Evolutionary conservation across 2,888 invertebrate species (phyloP), one percentile per base, ranked within the genome.

Genomic region (Salpingus planirostris): DNA sequence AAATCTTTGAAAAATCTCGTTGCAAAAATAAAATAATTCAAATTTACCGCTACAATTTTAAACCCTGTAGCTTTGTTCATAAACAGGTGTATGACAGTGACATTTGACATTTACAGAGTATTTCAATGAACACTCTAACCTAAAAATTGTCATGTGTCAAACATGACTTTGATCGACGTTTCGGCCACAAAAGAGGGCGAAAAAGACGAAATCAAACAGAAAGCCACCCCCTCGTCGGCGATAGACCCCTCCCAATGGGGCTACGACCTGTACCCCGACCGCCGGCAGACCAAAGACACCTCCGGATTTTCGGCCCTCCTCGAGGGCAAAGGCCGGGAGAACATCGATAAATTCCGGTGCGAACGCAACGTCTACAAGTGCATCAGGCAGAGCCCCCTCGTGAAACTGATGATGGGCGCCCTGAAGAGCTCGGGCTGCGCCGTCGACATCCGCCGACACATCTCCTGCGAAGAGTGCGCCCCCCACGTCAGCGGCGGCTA

Each of bases 391-490:
- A 87, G 87, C 71, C 79, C 87, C 2, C 64, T 90, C 21, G 81
- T 92, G 0, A 86, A 84, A 63, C 61, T 90, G 11, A 82, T 92
- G 85, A 71, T 89, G 73, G 80, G 77, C 30, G 91, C 91, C 8
- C 64, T 92, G 6, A 85, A 79, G 56, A 73, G 76, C 50, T 76
- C 83, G 40, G 87, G 87, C 52, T 88, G 87, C 63, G 75, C 80
- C 15, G 66, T 95, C 34, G 86, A 93, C 57, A 72, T 92, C 13
- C 67, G 85, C 23, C 74, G 95, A 36, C 93, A 96, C 57, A 80
- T 95, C 45, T 80, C 88, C 1, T 96, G 95, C 68, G 96, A 96
- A 70, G 77, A 82, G 11, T 96, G 96, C 65, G 80, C 82, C 53
- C 65, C 71, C 7, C 70, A 75, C 5, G 88, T 95, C 0, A 89